Evolutionary conservation across 2,888 invertebrate genomes (phyloP).

Genomic region (Dioctria rufipes): DNA sequence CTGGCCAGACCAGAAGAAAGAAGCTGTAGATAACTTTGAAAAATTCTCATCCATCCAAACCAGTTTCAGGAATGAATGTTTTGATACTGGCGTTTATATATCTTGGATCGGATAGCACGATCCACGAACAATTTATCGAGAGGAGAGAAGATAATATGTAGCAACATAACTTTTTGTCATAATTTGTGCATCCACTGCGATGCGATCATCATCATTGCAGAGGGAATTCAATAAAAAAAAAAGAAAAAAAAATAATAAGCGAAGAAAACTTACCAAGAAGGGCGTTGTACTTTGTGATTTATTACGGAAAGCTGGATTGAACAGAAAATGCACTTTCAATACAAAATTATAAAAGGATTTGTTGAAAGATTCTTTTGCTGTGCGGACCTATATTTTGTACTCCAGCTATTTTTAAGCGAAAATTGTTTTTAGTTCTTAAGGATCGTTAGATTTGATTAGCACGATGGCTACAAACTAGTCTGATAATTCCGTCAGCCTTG

Average conservation of each 20-base stretch:
- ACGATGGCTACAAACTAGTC: too few relatives aligned
- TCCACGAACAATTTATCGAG: slow-evolving; percentile 29
- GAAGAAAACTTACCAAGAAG: slow-evolving; percentile 16
- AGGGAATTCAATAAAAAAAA: slow-evolving; percentile 23
- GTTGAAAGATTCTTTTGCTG: too few relatives aligned
- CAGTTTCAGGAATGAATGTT: slow-evolving; percentile 9
- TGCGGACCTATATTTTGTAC: too few relatives aligned
- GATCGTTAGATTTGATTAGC: too few relatives aligned
- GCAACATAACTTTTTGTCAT: slow-evolving; percentile 31
- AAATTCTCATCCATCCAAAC: slow-evolving; percentile 17
- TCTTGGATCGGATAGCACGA: slow-evolving; percentile 1
- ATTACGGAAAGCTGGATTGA: slow-evolving; percentile 15
- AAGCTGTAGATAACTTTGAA: slow-evolving; percentile 8
- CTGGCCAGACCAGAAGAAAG: slow-evolving; percentile 7
- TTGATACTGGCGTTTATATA: neutral
- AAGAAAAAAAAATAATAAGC: neutral
- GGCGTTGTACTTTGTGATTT: slow-evolving; percentile 41
- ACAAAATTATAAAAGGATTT: too few relatives aligned
- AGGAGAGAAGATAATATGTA: too few relatives aligned
- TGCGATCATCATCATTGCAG: slow-evolving; percentile 17
- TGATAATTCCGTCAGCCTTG: too few relatives aligned
- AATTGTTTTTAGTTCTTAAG: too few relatives aligned
- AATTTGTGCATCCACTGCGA: slow-evolving; percentile 27
- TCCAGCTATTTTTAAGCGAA: too few relatives aligned
- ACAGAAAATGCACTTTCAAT: too few relatives aligned